These are phyloP conservation scores for Sciurus vulgaris DNA, from an alignment of 2,797 vertebrate species.

Conservation along the genomic window DNA sequence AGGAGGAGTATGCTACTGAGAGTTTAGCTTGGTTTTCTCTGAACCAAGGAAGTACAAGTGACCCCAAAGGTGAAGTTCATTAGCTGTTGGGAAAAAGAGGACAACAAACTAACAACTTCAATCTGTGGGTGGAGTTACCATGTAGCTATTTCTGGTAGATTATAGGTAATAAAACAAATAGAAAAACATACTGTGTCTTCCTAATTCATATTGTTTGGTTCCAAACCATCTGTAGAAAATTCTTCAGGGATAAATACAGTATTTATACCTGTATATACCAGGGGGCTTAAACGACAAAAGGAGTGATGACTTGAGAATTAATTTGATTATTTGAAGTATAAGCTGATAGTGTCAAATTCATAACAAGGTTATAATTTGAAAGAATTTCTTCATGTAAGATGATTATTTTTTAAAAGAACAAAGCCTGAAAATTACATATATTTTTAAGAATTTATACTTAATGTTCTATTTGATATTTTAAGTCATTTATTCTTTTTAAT, in stretches of 20 bases:
- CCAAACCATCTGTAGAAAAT: not conserved
- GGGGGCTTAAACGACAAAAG: not conserved
- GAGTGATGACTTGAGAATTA: not conserved
- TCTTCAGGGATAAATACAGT: not conserved
- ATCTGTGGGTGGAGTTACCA: not conserved
- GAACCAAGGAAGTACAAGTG: not conserved
- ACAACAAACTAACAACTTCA: not conserved
- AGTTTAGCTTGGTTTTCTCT: not conserved
- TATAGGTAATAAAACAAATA: not conserved
- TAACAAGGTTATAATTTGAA: constrained; percentile 15
- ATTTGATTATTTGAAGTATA: constrained; percentile 18
- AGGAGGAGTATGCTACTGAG: not conserved
- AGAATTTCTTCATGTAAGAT: not conserved
- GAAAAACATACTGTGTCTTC: not conserved
- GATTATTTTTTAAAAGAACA: constrained; percentile 22
- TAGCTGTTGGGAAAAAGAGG: not conserved
- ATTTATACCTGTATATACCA: not conserved
- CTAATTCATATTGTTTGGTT: not conserved
- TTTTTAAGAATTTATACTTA: constrained; percentile 52
- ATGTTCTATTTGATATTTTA: constrained; percentile 20
- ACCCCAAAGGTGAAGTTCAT: constrained; percentile 9
- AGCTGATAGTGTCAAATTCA: not conserved
- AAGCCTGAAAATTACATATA: not conserved
- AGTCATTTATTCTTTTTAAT: constrained; percentile 37
- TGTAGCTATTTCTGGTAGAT: not conserved